These are phyloP conservation scores for Isoperla grammatica DNA, from an alignment of 2,888 invertebrate species.

Conservation along the genomic window DNA sequence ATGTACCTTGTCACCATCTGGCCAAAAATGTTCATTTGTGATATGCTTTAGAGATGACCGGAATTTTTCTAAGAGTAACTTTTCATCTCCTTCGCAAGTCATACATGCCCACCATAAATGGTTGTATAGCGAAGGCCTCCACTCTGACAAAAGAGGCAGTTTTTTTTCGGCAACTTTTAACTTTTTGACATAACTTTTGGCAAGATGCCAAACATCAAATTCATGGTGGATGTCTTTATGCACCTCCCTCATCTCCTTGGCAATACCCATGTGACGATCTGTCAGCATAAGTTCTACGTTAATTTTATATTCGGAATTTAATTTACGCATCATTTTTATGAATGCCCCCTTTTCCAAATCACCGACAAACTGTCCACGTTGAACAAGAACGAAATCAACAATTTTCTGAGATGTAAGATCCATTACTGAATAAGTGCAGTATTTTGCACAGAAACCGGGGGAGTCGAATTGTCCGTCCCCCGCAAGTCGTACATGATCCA, in stretches of 20 bases:
- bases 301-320: too few relatives aligned
- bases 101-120: not conserved
- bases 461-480: slow-evolving; percentile 31
- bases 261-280: too few relatives aligned
- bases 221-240: too few relatives aligned
- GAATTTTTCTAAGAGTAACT: not conserved
- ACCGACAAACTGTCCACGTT: too few relatives aligned
- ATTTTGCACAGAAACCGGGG: slow-evolving; percentile 28
- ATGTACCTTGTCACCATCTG: not conserved
- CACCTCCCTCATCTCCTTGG: too few relatives aligned
- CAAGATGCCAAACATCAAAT: too few relatives aligned
- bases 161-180: too few relatives aligned
- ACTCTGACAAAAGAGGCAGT: not conserved
- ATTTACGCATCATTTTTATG: too few relatives aligned
- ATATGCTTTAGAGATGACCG: not conserved
- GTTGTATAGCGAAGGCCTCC: not conserved
- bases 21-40: not conserved
- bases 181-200: too few relatives aligned
- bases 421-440: slow-evolving; percentile 28
- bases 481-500: too few relatives aligned
- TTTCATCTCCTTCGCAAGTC: not conserved
- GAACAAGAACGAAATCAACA: slow-evolving; percentile 24
- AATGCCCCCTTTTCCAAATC: too few relatives aligned
- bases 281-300: too few relatives aligned
- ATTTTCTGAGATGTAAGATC: slow-evolving; percentile 23